phyloP scores from a whole-genome alignment of 2,113 vertebrate genomes.

The Albula glossodonta region DNA sequence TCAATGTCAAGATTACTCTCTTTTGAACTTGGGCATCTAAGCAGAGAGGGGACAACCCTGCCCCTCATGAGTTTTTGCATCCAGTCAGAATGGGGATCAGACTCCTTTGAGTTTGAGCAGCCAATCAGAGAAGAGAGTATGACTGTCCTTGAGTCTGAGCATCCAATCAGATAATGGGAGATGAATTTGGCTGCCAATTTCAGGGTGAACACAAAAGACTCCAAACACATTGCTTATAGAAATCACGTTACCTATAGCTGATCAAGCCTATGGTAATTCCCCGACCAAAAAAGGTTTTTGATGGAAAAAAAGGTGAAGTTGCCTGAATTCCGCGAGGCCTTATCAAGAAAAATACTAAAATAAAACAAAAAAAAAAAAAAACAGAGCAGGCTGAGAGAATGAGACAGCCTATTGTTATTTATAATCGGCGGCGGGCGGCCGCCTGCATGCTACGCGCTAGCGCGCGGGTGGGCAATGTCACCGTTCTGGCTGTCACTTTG shows the following conservation, averaged over 20 bases:
- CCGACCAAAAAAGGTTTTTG: background rate
- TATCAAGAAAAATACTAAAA: background rate
- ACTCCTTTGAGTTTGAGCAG: background rate
- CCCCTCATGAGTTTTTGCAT: background rate
- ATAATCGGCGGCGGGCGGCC: conserved; percentile 30
- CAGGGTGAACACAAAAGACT: too few relatives aligned
- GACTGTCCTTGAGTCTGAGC: too few relatives aligned
- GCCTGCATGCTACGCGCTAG: background rate
- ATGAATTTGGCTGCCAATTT: too few relatives aligned
- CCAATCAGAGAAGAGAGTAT: too few relatives aligned
- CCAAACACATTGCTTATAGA: too few relatives aligned
- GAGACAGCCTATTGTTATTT: conserved; percentile 7
- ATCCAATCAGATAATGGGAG: too few relatives aligned
- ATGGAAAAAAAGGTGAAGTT: background rate
- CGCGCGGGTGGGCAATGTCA: conserved; percentile 37
- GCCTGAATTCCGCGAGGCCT: background rate
- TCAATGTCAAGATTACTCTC: too few relatives aligned
- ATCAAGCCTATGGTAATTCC: too few relatives aligned
- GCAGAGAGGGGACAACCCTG: background rate
- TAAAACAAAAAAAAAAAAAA: background rate
- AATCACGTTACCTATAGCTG: too few relatives aligned
- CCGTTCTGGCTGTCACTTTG: conserved; percentile 37
- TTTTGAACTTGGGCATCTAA: too few relatives aligned
- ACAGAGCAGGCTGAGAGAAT: background rate
- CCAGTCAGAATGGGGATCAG: background rate